These are phyloP conservation scores for Malacosoma neustria DNA, from an alignment of 2,888 invertebrate genomes.

Conservation along the genomic window DNA sequence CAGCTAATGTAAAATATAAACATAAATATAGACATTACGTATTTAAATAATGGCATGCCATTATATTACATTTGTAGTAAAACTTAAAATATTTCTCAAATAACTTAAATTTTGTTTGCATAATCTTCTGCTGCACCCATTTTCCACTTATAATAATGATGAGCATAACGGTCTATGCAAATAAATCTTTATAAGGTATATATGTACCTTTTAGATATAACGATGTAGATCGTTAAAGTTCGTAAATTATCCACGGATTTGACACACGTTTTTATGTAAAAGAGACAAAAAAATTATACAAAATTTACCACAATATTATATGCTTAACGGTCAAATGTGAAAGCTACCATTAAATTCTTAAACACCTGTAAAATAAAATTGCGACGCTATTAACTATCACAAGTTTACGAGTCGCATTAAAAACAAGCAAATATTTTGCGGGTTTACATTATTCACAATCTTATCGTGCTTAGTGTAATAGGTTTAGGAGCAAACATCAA, in stretches of 20 bases:
- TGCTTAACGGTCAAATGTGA: neutral
- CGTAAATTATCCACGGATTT: too few species aligned
- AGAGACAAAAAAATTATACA: too few species aligned
- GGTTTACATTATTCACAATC: neutral
- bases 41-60: too few species aligned
- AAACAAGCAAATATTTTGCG: neutral
- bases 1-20: too few species aligned
- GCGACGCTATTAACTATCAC: neutral
- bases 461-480: neutral
- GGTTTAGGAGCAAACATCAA: constrained; percentile 4
- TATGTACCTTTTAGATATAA: too few species aligned
- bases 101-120: too few species aligned
- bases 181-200: neutral
- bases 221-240: too few species aligned
- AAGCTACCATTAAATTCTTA: neutral
- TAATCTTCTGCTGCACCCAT: neutral
- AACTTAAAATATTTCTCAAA: too few species aligned
- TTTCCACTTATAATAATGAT: neutral
- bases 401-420: neutral
- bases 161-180: neutral
- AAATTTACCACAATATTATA: too few species aligned
- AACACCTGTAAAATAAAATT: neutral
- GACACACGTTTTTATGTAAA: too few species aligned
- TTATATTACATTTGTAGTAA: too few species aligned
- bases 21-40: too few species aligned